A percentile compares a stretch with the other conserved stretches of the same genome.
Conservation (phyloP, 2,113 vertebrate genomes). For the Cebidichthys violaceus region DNA sequence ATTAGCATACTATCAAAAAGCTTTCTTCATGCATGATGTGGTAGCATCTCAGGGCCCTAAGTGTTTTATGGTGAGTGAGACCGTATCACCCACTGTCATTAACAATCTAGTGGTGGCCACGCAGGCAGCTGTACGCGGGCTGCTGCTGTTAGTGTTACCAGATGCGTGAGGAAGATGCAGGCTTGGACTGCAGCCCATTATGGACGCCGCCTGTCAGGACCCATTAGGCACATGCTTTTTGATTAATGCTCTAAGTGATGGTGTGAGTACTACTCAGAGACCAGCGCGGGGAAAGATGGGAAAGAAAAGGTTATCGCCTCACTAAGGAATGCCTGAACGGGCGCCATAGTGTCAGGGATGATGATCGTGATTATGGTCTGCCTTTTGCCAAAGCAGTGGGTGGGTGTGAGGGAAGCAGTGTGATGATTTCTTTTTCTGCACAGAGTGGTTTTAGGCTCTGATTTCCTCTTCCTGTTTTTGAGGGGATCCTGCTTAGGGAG, state of each 20-base stretch:
- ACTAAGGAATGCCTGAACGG: constrained; percentile 81
- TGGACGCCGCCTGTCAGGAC: constrained; percentile 88
- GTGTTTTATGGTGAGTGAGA: constrained; percentile 81
- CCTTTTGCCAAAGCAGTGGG: constrained; percentile 26
- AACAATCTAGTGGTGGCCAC: constrained; percentile 69
- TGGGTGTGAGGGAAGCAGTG: constrained; percentile 28
- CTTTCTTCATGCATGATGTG: constrained; percentile 82
- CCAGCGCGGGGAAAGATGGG: constrained; percentile 63
- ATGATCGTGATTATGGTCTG: constrained; percentile 78
- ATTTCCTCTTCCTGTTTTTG: constrained; percentile 75
- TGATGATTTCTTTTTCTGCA: constrained; percentile 12
- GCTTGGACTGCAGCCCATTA: constrained; percentile 84
- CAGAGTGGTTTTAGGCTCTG: constrained; percentile 58
- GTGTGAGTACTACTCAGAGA: constrained; percentile 88
- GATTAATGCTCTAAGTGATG: constrained; percentile 94
- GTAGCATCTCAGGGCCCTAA: constrained; percentile 76
- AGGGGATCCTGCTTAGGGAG: constrained; percentile 63
- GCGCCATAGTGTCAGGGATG: constrained; percentile 63
- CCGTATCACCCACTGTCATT: constrained; percentile 59
- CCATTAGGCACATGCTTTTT: constrained; percentile 88
- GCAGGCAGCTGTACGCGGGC: constrained; percentile 64
- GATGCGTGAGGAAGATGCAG: constrained; percentile 76
- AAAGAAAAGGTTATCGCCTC: constrained; percentile 88
- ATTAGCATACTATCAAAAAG: constrained; percentile 86
- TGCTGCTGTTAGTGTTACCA: constrained; percentile 77